A percentile compares a stretch with the other conserved stretches of the same genome.
phyloP scores from a whole-genome alignment of 2,797 vertebrate genomes.

The Rhinoraja longicauda region DNA sequence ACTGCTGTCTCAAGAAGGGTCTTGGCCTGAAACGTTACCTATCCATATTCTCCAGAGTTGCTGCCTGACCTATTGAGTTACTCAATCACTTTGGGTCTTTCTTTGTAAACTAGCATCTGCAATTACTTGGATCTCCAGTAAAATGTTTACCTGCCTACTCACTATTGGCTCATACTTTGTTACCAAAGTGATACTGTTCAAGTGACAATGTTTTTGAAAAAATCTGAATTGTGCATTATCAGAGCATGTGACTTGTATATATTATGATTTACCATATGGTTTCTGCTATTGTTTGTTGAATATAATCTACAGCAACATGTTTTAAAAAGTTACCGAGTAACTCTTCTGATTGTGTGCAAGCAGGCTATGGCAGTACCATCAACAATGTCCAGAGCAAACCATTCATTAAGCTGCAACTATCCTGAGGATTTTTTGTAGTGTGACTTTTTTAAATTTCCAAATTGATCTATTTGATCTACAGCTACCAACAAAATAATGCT shows the following conservation, averaged over 20 bases:
- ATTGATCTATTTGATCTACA: not conserved
- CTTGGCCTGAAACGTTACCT: no score
- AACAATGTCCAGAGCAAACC: not conserved
- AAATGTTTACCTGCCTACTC: not conserved
- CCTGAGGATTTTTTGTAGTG: not conserved
- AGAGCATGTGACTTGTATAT: not conserved
- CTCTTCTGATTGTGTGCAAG: not conserved
- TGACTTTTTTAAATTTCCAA: not conserved
- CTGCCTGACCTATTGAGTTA: no score
- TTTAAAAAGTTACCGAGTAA: not conserved
- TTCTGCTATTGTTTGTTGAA: not conserved
- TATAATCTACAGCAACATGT: not conserved
- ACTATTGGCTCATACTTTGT: not conserved
- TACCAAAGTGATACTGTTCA: not conserved
- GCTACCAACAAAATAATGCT: not conserved
- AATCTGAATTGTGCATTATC: not conserved
- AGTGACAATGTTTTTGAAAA: not conserved
- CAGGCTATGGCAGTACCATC: no score
- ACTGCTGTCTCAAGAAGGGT: no score
- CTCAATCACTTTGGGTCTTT: no score
- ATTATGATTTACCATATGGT: not conserved
- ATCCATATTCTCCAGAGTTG: no score
- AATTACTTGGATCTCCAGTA: not conserved
- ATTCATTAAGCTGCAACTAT: constrained; percentile 8
- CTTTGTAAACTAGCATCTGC: no score